phyloP scores from a whole-genome alignment of 2,797 vertebrate genomes.

The Ctenopoma multispine region DNA sequence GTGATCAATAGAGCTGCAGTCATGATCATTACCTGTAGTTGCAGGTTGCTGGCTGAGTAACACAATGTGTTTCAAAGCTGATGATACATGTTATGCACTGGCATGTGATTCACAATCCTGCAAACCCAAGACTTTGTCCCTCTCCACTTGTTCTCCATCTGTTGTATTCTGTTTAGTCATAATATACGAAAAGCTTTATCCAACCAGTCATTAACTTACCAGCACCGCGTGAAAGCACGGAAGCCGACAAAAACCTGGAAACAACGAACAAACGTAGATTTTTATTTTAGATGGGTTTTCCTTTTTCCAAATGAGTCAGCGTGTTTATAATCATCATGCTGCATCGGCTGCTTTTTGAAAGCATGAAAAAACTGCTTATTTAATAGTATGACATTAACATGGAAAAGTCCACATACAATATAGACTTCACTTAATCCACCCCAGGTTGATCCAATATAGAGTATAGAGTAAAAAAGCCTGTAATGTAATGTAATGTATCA shows the following conservation, averaged over 20 bases:
- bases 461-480: too few relatives aligned
- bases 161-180: slow-evolving; percentile 7
- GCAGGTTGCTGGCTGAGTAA: not conserved
- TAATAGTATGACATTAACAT: too few relatives aligned
- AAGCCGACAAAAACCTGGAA: not conserved
- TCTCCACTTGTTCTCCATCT: slow-evolving; percentile 6
- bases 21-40: not conserved
- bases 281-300: not conserved
- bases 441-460: too few relatives aligned
- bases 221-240: not conserved
- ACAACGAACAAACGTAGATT: not conserved
- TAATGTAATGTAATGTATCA: not conserved
- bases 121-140: not conserved
- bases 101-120: slow-evolving; percentile 6
- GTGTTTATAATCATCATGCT: too few relatives aligned
- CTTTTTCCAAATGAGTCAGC: not conserved
- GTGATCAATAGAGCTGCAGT: not conserved
- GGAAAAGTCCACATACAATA: too few relatives aligned
- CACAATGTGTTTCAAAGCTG: not conserved
- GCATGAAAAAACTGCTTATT: too few relatives aligned
- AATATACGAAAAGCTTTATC: not conserved
- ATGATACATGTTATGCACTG: not conserved
- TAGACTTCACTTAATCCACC: too few relatives aligned
- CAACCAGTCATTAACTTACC: not conserved
- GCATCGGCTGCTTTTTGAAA: too few relatives aligned